phyloP scores from a whole-genome alignment of 2,888 invertebrate species.

The Andrena bicolor region DNA sequence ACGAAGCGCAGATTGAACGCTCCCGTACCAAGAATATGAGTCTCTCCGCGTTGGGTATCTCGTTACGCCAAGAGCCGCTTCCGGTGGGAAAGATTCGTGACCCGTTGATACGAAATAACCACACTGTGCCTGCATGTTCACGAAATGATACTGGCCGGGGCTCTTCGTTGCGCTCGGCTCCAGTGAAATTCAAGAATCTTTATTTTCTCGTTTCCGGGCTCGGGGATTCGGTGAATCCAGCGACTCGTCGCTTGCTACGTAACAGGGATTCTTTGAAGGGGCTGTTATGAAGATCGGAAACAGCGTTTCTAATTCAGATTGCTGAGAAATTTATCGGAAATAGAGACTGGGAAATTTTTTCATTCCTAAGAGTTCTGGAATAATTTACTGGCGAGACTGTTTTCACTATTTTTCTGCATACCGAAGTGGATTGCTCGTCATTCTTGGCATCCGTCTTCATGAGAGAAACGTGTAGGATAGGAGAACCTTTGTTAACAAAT shows the following conservation, averaged over 20 bases:
- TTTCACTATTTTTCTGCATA: too few species aligned
- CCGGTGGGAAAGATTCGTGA: slow-evolving; percentile 60
- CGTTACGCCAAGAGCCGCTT: slow-evolving; percentile 56
- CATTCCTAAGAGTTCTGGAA: too few species aligned
- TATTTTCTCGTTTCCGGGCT: slow-evolving; percentile 41
- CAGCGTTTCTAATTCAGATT: background rate
- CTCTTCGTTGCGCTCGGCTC: slow-evolving; percentile 27
- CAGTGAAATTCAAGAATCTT: slow-evolving; percentile 46
- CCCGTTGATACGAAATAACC: slow-evolving; percentile 57
- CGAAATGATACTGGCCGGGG: slow-evolving; percentile 44
- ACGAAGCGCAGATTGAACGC: slow-evolving; percentile 26
- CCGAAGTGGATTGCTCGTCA: too few species aligned
- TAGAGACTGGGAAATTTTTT: too few species aligned
- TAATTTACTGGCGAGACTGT: too few species aligned
- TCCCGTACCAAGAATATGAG: slow-evolving; percentile 30
- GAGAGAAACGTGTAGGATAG: too few species aligned
- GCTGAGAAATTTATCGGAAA: background rate
- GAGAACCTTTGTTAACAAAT: too few species aligned
- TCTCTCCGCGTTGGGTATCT: slow-evolving; percentile 47
- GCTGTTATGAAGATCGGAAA: too few species aligned
- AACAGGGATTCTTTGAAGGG: background rate
- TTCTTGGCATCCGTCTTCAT: too few species aligned
- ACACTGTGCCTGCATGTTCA: slow-evolving; percentile 49
- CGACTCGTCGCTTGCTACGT: background rate
- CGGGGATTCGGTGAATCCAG: background rate